Evolutionary conservation across 2,888 invertebrate species (phyloP), one percentile per base, ranked within the genome.

Genomic region (Agonopterix subpropinquella): DNA sequence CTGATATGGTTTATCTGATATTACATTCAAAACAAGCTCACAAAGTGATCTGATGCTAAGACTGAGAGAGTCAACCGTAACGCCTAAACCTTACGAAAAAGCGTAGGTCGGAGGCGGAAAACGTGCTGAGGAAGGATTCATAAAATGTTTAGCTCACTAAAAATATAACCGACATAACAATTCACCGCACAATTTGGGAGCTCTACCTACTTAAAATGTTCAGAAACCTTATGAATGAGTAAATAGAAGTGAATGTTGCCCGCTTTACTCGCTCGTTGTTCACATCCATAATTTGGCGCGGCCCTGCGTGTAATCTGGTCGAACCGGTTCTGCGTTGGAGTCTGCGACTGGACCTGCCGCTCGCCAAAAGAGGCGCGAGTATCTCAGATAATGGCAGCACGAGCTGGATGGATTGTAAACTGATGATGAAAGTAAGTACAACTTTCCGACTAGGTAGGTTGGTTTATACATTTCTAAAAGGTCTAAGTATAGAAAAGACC

Each of bases 291-390:
- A 79, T 80, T 80, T 75, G 71, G 73, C 70, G 73, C 72, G 73
- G 73, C 72, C 70, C 75, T 68, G 73, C 64, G 76, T 47, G 36
- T 74, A 76, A 83, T 84, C 85, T 85, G 72, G 87, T 86, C 77
- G 70, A 72, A 87, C 87, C 87, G 87, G 87, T 87, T 86, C 65
- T 63, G 58, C 61, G 77, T 61, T 71, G 69, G 77, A 78, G 77
- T 68, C 78, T 75, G 74, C 74, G 74, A 80, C 76, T 80, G 84
- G 83, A 83, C 82, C 80, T 81, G 84, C 83, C 75, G 74, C 79
- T 73, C 72, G 78, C 83, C 78, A 82, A 84, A 82, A 80, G 83
- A 79, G 75, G 70, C 69, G 76, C 73, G 77, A 73, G 73, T 71
- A 72, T 74, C 68, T 74, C 75, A 69, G 73, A 73, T 72, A 73